Evolutionary conservation across 2,113 vertebrate genomes (phyloP), one percentile per base, ranked within the genome.

Genomic region (Numida meleagris): DNA sequence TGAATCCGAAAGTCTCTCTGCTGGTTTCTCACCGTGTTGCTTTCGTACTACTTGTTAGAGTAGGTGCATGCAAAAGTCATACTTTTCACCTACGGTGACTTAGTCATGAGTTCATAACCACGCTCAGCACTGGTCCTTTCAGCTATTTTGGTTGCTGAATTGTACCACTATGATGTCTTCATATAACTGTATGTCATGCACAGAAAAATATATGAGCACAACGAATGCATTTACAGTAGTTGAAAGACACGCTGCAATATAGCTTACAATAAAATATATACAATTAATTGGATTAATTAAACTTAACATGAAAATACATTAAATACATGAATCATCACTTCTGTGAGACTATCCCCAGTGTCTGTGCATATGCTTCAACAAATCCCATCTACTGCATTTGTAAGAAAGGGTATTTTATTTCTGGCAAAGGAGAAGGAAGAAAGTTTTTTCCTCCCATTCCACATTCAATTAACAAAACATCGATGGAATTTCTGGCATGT

Each of bases 231-330:
- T 92, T 92, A 81, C 61, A 79, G 48, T 12, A 66, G 50, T 12
- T 89, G 66, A 79, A 89, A 79, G 43, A 78, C 50, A 65, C 62
- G 57, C 34, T 79, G 31, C 45, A 86, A 68, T 25, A 14, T 12
- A 83, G 33, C 33, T 92, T 79, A 89, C 63, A 91, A 43, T 84
- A 82, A 87, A 89, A 88, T 68, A 72, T 68, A 33, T 91, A 71
- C 61, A 89, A 91, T 78, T 85, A 93, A 89, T 72, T 81, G 38
- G 51, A 88, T 81, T 90, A 73, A 96, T 94, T 93, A 89, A 96
- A 95, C 27, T 74, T 42, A 48, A 87, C 79, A 93, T 74, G 51
- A 94, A 94, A 95, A 94, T 76, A 77, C 12, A 77, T 92, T 87
- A 79, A 85, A 93, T 76, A 93, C 73, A 94, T 89, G 7, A 95